Percentiles rank a stretch among this genome's conserved stretches.
Evolutionary conservation across 2,797 vertebrate genomes (phyloP).

Genomic region (Chelmon rostratus): DNA sequence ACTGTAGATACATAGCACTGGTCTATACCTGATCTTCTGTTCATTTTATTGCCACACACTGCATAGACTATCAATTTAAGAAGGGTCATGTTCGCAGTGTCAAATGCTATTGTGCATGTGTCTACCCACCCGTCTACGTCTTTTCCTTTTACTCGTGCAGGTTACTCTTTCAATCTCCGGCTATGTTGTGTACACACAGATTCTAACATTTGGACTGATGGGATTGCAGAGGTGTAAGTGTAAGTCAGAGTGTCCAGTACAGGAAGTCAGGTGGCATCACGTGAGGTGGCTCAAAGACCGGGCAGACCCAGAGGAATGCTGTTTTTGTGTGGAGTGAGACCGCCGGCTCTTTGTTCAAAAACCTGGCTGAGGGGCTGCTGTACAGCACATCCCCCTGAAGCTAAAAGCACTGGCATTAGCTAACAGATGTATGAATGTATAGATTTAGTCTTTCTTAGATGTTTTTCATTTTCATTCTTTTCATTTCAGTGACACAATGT

Average conservation of each 20-base stretch:
- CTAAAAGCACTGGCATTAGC: not conserved
- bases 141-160: not conserved
- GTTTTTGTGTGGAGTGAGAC: conserved; percentile 43
- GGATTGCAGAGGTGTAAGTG: conserved; percentile 42
- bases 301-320: conserved; percentile 67
- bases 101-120: not conserved
- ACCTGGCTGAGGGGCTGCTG: conserved; percentile 13
- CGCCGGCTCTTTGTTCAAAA: conserved; percentile 28
- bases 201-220: not conserved
- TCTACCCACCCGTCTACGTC: not conserved
- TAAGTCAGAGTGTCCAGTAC: conserved; percentile 38
- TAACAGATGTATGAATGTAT: not conserved
- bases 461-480: too few relatives aligned
- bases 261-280: conserved; percentile 69
- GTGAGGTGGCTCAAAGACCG: conserved; percentile 54
- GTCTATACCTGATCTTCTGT: conserved; percentile 11
- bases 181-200: conserved; percentile 9
- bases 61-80: not conserved
- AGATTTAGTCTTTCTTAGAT: not conserved
- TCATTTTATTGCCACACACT: not conserved
- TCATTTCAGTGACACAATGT: not conserved
- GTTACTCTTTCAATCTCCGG: not conserved
- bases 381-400: not conserved
- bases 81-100: not conserved
- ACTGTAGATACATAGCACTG: not conserved